Evolutionary conservation across 2,888 invertebrate species (phyloP).

Genomic region (Ichneumoninae sp.): DNA sequence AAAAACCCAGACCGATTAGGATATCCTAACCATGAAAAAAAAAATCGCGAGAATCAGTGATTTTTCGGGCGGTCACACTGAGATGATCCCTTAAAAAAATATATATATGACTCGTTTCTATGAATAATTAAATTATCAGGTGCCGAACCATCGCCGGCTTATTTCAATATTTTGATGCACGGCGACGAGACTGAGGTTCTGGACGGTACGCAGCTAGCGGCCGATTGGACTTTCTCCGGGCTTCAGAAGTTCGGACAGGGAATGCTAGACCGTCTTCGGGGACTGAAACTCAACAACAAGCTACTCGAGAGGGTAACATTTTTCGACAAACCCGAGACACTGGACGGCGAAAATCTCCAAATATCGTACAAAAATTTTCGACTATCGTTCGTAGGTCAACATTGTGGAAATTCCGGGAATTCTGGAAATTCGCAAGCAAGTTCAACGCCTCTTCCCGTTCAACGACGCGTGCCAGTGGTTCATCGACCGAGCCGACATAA

Average conservation of each 20-base stretch:
- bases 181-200: constrained; percentile 94
- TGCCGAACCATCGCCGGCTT: constrained; percentile 96
- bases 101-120: not conserved
- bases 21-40: too few species aligned
- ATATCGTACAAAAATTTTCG: not conserved
- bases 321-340: not conserved
- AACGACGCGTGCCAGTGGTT: constrained; percentile 99
- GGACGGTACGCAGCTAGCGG: constrained; percentile 97
- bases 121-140: constrained; percentile 85
- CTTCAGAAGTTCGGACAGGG: constrained; percentile 98
- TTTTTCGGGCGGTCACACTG: too few species aligned
- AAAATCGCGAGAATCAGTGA: too few species aligned
- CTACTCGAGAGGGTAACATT: constrained; percentile 92
- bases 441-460: constrained; percentile 96
- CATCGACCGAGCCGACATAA: constrained; percentile 97
- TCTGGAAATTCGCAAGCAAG: constrained; percentile 96
- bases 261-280: constrained; percentile 93
- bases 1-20: too few species aligned
- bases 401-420: constrained; percentile 98
- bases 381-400: constrained; percentile 88
- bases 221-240: constrained; percentile 97
- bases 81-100: too few species aligned
- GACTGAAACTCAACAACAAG: constrained; percentile 92
- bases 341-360: constrained; percentile 7
- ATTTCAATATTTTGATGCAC: constrained; percentile 96